Evolutionary conservation across 2,113 vertebrate species (phyloP), one percentile per base, ranked within the genome.

Genomic region (Saguinus imperator): DNA sequence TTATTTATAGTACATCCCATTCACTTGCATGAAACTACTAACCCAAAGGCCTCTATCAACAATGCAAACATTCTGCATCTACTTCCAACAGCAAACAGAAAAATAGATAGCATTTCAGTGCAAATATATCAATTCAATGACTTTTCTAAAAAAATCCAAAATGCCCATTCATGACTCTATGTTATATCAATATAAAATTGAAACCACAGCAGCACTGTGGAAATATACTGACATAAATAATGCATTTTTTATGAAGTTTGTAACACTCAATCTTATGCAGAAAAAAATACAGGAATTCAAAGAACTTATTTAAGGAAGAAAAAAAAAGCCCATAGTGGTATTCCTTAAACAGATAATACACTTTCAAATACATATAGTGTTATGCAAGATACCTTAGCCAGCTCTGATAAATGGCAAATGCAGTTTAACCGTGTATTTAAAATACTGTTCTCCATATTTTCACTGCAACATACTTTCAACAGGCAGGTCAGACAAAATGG

Each of bases 351-450:
- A 58, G 55, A 35, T 40, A 91, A 91, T 82, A 96, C 87, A 88
- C 9, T 73, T 61, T 73, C 64, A 77, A 91, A 81, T 48, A 58
- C 45, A 79, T 80, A 29, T 86, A 50, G 43, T 85, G 66, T 21
- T 87, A n/a, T 40, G 5, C 23, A 96, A 70, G 23, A 80, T 48
- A 52, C 45, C 79, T 94, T 73, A 81, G 90, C 83, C 70, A 89
- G 43, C 20, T 93, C 61, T 6, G 13, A 16, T 94, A 94, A 94
- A 61, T 83, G 32, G 16, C 32, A 93, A 76, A 68, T 77, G 13
- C 52, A 94, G 6, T 83, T 94, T 79, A 43, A 79, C 16, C 50
- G n/a, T 89, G 50, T 89, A 89, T 73, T 96, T 96, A 91, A 96
- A 96, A 93, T 85, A 91, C 13, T 86, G 11, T 82, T 91, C 25